Percentiles rank a stretch among this genome's conserved stretches.
Conservation (phyloP, 2,888 invertebrate genomes). For the Ischnura elegans region DNA sequence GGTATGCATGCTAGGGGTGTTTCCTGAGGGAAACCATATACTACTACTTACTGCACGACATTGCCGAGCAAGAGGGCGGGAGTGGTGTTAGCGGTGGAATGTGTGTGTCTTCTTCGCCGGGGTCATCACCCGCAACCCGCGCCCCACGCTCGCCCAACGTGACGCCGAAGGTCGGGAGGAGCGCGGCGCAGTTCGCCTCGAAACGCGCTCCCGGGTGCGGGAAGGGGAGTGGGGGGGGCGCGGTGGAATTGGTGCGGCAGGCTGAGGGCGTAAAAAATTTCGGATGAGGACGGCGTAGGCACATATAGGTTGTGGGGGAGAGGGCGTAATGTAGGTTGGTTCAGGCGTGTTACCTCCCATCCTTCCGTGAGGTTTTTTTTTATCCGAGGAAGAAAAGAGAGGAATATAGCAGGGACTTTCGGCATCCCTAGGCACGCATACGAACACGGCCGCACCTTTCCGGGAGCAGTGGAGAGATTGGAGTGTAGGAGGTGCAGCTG, state of each 20-base stretch:
- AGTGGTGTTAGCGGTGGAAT: neutral
- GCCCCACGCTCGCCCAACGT: constrained; percentile 24
- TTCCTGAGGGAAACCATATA: no score
- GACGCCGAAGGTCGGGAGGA: constrained; percentile 14
- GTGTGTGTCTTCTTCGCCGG: neutral
- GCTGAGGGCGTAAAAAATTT: constrained; percentile 46
- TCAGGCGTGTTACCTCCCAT: neutral
- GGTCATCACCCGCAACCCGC: neutral
- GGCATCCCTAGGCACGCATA: constrained; percentile 47
- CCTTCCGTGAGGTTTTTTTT: neutral
- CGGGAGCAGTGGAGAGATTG: constrained; percentile 56
- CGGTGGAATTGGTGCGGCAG: constrained; percentile 33
- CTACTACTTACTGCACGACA: no score
- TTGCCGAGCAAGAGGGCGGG: neutral
- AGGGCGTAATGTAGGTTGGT: neutral
- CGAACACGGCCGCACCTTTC: constrained; percentile 21
- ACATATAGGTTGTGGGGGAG: neutral
- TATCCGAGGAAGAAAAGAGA: neutral
- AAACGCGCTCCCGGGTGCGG: neutral
- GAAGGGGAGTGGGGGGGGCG: neutral
- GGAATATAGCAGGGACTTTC: neutral
- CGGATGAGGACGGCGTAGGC: neutral
- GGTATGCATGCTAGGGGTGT: neutral
- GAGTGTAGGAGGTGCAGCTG: constrained; percentile 62
- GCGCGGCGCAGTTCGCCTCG: neutral